Percentiles rank a stretch among this genome's conserved stretches.
Evolutionary conservation across 2,888 invertebrate species (phyloP).

Genomic region (Amphipoea oculea): DNA sequence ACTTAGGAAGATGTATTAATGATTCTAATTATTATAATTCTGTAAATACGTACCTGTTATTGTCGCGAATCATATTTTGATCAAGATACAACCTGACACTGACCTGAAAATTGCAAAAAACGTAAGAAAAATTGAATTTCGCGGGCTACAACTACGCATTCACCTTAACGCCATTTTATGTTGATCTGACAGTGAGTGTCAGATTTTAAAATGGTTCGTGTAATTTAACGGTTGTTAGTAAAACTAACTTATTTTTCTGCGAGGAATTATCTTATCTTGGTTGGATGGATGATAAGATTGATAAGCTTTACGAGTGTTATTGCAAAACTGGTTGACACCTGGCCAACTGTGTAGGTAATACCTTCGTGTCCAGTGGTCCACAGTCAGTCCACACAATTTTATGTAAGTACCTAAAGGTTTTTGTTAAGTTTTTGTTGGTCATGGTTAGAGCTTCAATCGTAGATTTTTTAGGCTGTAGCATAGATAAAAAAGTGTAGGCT

Average conservation of each 20-base stretch:
- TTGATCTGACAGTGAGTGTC: conserved; percentile 54
- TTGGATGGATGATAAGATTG: conserved; percentile 32
- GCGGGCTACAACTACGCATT: no score
- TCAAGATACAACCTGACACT: no score
- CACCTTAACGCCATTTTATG: conserved; percentile 57
- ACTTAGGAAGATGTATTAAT: no score
- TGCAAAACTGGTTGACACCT: conserved; percentile 36
- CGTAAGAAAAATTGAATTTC: no score
- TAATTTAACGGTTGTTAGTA: conserved; percentile 44
- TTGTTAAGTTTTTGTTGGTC: background rate
- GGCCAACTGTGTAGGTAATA: conserved; percentile 1
- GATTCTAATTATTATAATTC: no score
- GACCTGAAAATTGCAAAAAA: no score
- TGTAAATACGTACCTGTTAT: no score
- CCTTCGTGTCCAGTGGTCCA: background rate
- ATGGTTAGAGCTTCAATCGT: background rate
- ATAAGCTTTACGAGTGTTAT: conserved; percentile 44
- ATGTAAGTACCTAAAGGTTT: background rate
- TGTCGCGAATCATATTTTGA: no score
- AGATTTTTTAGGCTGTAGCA: background rate
- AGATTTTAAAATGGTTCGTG: conserved; percentile 22
- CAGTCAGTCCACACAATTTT: background rate
- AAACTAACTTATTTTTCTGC: conserved; percentile 23
- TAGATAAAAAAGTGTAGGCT: background rate
- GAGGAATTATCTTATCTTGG: conserved; percentile 42